Evolutionary conservation across 2,113 vertebrate genomes (phyloP), one percentile per base, ranked within the genome.

Genomic region (Notechis scutatus): DNA sequence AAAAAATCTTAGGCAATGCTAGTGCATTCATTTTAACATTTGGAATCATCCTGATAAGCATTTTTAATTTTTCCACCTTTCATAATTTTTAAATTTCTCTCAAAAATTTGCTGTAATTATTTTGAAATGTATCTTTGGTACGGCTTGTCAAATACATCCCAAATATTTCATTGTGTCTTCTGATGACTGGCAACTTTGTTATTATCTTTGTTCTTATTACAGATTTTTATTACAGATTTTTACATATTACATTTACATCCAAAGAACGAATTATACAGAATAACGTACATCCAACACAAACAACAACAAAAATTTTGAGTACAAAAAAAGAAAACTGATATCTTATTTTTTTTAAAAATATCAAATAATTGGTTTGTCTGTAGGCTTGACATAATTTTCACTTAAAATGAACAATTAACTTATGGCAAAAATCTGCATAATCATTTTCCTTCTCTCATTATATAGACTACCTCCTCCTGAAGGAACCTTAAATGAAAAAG

Each of bases 341-440:
- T 94, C 94, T 92, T 96, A 91, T 92, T 29, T 39, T 24, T 94
- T 39, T 12, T 3, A 93, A 95, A 87, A 69, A 85, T 54, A 94
- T 52, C 34, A 81, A 39, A 81, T 7, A 81, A 45, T 95, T 94
- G 95, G 94, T 95, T 95, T 96, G 91, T 42, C 20, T 42, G 18
- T 42, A 90, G 94, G 69, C 55, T 96, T 95, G 93, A 69, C 95
- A 87, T 94, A 95, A 96, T 95, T 96, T 96, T 95, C 94, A 94
- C 92, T 96, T 95, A 91, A 24, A 94, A 92, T 95, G 94, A 96
- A 95, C 95, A 95, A 96, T 94, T 85, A 92, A 90, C 85, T 94
- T 81, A 92, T 94, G 59, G 88, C 95, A 81, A 90, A 94, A 94
- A 94, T 88, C 94, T 87, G 90, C 87, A 93, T 89, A 91, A 45